Conservation (phyloP, 1,140 invertebrate species). For the Cryptotermes secundus region DNA sequence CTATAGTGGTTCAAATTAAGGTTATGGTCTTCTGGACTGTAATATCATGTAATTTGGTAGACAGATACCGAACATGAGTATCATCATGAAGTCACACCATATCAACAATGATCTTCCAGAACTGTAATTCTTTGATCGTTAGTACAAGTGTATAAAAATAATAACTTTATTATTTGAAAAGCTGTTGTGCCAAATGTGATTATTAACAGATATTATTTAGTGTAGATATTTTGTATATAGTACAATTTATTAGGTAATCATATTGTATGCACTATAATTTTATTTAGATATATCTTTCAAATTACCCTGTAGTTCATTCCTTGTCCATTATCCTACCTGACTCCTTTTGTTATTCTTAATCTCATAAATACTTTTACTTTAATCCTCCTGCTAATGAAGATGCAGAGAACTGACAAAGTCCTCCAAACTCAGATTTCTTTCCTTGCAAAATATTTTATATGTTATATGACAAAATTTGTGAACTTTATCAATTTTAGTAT, state of each 20-base stretch:
- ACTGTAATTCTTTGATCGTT: not conserved
- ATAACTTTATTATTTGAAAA: not conserved
- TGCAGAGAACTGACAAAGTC: too few species aligned
- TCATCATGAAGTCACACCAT: not conserved
- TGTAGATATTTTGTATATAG: not conserved
- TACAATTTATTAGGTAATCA: not conserved
- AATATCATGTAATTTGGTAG: too few species aligned
- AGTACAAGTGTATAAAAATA: not conserved
- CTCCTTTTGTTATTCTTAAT: too few species aligned
- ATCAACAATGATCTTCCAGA: not conserved
- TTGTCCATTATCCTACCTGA: not conserved
- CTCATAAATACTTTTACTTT: too few species aligned
- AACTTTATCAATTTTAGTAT: too few species aligned
- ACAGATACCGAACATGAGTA: not conserved
- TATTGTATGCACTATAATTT: not conserved
- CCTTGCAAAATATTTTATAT: too few species aligned
- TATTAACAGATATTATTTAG: not conserved
- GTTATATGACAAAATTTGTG: too few species aligned
- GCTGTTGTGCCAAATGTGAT: not conserved
- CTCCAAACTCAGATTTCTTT: too few species aligned
- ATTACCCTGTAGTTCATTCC: not conserved
- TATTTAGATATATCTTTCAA: not conserved
- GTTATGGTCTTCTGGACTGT: too few species aligned
- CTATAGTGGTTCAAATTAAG: too few species aligned
- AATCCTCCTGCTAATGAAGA: too few species aligned